These are phyloP conservation scores for Pelobates fuscus DNA, from an alignment of 2,113 vertebrate genomes.

Conservation along the genomic window DNA sequence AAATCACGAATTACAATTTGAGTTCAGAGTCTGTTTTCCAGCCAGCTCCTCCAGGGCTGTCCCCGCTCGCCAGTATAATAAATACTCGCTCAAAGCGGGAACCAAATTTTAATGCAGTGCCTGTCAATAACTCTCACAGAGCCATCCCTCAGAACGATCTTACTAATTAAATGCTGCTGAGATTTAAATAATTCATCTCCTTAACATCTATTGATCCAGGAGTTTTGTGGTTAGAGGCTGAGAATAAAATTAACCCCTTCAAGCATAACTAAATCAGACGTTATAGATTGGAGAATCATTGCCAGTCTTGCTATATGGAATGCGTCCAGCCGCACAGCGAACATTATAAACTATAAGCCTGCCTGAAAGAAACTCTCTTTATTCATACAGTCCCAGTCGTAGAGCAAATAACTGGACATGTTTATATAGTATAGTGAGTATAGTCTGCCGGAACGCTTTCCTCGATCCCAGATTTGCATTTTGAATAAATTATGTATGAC, in stretches of 20 bases:
- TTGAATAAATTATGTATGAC: not conserved
- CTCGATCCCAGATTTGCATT: not conserved
- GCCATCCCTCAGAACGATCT: constrained; percentile 94
- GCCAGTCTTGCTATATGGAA: not conserved
- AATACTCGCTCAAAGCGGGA: constrained; percentile 59
- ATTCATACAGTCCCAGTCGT: not conserved
- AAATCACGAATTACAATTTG: not conserved
- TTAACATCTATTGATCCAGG: constrained; percentile 98
- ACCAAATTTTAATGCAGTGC: constrained; percentile 71
- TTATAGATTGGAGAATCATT: not conserved
- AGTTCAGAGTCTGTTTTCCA: not conserved
- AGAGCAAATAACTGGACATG: not conserved
- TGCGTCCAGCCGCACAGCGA: not conserved
- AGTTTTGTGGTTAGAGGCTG: constrained; percentile 89
- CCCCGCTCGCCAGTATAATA: constrained; percentile 42
- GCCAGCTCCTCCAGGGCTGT: constrained; percentile 21
- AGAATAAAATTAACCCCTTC: constrained; percentile 93
- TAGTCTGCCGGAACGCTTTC: not conserved
- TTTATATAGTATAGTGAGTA: not conserved
- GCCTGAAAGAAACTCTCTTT: not conserved
- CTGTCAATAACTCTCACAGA: constrained; percentile 94
- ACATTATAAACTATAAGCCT: not conserved
- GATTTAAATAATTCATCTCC: constrained; percentile 99
- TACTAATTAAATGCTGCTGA: constrained; percentile 98
- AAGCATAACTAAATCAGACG: not conserved